Evolutionary conservation across 2,888 invertebrate species (phyloP).

Genomic region (Drosophila peninsularis): DNA sequence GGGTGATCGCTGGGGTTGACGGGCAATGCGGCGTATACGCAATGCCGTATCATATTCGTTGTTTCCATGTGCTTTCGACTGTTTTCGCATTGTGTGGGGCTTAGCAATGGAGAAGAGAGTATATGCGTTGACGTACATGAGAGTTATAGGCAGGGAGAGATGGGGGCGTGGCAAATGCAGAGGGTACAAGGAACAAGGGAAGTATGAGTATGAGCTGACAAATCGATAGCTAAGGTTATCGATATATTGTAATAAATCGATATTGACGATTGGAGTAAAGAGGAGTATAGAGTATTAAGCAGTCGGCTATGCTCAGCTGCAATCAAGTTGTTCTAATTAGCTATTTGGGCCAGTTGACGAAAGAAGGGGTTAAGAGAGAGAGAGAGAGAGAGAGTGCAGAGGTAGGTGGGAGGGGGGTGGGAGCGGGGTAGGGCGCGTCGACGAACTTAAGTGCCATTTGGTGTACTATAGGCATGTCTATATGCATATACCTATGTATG

Average conservation of each 20-base stretch:
- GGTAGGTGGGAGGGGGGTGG: too few relatives aligned
- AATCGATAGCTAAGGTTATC: not conserved
- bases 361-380: not conserved
- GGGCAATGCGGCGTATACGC: slow-evolving; percentile 9
- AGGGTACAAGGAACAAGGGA: too few relatives aligned
- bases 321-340: not conserved
- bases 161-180: not conserved
- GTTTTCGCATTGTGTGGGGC: not conserved
- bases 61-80: slow-evolving; percentile 5
- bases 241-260: not conserved
- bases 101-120: not conserved
- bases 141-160: not conserved
- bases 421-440: not conserved
- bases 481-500: not conserved
- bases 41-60: slow-evolving; percentile 5
- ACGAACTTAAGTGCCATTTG: slow-evolving; percentile 1
- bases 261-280: too few relatives aligned
- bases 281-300: not conserved
- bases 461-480: not conserved
- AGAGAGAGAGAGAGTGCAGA: not conserved
- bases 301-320: not conserved
- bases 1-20: not conserved
- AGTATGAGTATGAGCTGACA: too few relatives aligned
- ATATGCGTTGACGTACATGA: not conserved
- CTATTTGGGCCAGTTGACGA: not conserved